A percentile compares a stretch with the other conserved stretches of the same genome.
phyloP scores from a whole-genome alignment of 30 jellyfish, hydroid and myxozoan species.

The Aurelia sp. region DNA sequence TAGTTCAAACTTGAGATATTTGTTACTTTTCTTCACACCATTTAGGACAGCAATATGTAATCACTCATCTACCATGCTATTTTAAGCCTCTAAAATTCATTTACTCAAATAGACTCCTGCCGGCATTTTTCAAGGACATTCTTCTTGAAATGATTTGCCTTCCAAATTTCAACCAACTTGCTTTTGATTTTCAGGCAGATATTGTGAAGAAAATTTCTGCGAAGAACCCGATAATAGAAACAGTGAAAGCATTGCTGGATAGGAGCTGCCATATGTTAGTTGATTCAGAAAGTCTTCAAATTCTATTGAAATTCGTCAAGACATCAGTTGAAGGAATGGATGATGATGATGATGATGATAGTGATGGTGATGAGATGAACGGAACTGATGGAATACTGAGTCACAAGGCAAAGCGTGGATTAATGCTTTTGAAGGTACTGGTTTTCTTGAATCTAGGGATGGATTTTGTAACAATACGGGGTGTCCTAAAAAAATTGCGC shows the following conservation, averaged over 20 bases:
- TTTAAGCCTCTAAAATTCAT: no score
- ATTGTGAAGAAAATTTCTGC: constrained; percentile 79
- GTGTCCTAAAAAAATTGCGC: no score
- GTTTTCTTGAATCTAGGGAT: neutral
- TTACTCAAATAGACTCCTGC: no score
- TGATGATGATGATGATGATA: constrained; percentile 79
- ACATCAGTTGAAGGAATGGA: constrained; percentile 77
- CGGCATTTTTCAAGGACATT: no score
- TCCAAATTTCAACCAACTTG: no score
- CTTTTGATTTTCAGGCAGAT: constrained; percentile 58
- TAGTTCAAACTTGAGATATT: no score
- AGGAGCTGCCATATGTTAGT: constrained; percentile 90
- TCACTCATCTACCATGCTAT: no score
- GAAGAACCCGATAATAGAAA: constrained; percentile 84
- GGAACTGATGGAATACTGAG: constrained; percentile 43
- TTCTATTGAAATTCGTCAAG: constrained; percentile 61
- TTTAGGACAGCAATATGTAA: no score
- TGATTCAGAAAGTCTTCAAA: constrained; percentile 69
- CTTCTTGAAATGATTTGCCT: no score
- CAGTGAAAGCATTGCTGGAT: constrained; percentile 92
- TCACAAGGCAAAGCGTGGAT: constrained; percentile 82
- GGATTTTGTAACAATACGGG: no score
- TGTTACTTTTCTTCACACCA: no score
- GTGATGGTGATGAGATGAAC: constrained; percentile 49
- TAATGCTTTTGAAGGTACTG: constrained; percentile 77